Conservation (phyloP, 2,113 vertebrate species). For the Platysteira castanea region DNA sequence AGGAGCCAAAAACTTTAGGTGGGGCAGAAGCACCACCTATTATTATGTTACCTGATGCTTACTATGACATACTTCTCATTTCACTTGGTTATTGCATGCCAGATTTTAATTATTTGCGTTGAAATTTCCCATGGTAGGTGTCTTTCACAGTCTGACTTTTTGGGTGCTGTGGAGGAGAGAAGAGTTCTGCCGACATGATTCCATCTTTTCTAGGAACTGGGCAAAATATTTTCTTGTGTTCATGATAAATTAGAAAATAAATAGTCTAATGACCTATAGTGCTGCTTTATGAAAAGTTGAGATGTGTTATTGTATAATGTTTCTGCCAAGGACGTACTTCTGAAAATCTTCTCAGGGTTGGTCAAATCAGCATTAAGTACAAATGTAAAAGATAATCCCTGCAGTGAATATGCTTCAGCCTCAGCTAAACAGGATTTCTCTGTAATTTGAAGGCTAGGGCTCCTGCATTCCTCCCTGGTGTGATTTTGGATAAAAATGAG, state of each 20-base stretch:
- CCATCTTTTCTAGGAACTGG: not conserved
- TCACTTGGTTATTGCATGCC: conserved; percentile 10
- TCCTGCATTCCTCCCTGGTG: not conserved
- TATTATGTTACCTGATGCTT: conserved; percentile 47
- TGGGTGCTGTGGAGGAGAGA: not conserved
- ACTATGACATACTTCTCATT: not conserved
- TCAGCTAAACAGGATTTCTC: not conserved
- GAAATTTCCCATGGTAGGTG: conserved; percentile 27
- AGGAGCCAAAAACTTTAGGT: conserved; percentile 50
- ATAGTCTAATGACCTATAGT: not conserved
- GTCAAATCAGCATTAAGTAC: not conserved
- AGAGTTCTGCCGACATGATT: not conserved
- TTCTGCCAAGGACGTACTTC: not conserved
- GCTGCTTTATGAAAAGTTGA: not conserved
- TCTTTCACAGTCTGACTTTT: not conserved
- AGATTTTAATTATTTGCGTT: conserved; percentile 34
- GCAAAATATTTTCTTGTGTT: not conserved
- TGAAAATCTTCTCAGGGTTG: not conserved
- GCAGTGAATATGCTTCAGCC: not conserved
- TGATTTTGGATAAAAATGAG: not conserved
- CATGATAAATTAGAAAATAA: not conserved
- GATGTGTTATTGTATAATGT: not conserved
- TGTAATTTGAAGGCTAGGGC: not conserved
- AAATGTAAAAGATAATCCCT: not conserved
- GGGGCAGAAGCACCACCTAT: conserved; percentile 48